Base-by-base conservation (phyloP, 2,888 invertebrate genomes). In the Drosophila pseudotalamancana region DNA sequence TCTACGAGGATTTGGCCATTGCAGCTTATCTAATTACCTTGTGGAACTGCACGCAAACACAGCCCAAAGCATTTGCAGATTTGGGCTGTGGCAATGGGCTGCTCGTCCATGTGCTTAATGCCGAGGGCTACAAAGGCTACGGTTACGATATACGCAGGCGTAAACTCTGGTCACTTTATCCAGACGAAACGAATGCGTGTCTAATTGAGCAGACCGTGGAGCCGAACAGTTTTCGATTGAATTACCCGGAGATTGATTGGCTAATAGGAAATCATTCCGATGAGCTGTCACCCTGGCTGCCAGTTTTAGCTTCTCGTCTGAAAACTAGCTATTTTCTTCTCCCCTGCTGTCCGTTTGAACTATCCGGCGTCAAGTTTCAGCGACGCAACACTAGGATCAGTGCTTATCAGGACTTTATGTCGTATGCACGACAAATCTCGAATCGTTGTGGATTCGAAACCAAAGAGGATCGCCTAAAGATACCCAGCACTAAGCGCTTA, bases 261-360 rank as follows among this genome's bases (percentile, higher is more conserved):
- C 92, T 99, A 48, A 98, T 99, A 89, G 99, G 99, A 49, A 99
- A 99, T 92, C 99, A 99, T 92, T 98, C 98, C 11, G 99, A 99
- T 92, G 99, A 99, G 90, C 92, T 99, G n/a, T 99, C 99, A 6
- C 98, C 99, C 1, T 99, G 99, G 99, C 95, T 99, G 83, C 98
- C 99, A 16, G 95, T 99, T 0, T 95, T 99, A 80, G 96, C 99
- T 21, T 95, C 96, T 92, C 95, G 95, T 0, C 94, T 93, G 54
- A 92, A 92, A 23, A 95, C 96, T 59, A 95, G 95, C 60, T 98
- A 96, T 89, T 98, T 99, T 89, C 92, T 99, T 1, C 92, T 99
- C 11, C 99, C 99, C 0, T 99, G 99, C 90, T 99, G 99, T 91
- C 94, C 97, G 0, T 97, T 94, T 91, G 97, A 98, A 89, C 97